These are phyloP conservation scores for Montipora capitata DNA, from an alignment of 92 coral and sea anemone genomes.

Conservation along the genomic window DNA sequence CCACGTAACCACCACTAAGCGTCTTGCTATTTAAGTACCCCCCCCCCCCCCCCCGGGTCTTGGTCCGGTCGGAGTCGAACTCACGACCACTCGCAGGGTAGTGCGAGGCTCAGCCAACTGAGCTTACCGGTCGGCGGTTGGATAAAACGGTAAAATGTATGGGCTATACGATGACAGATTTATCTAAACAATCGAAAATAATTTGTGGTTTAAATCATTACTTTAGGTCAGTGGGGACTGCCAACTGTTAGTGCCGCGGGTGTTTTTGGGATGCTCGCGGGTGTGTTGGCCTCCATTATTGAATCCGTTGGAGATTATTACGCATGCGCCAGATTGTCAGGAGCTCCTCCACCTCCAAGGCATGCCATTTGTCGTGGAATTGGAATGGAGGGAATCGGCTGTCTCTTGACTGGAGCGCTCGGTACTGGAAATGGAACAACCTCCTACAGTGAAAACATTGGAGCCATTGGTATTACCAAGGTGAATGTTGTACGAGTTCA, in stretches of 20 bases:
- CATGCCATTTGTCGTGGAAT: constrained; percentile 95
- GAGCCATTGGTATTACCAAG: constrained; percentile 95
- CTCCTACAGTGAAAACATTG: constrained; percentile 93
- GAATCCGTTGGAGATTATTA: constrained; percentile 99
- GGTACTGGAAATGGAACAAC: constrained; percentile 95
- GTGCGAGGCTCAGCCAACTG: no score
- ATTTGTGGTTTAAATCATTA: not conserved
- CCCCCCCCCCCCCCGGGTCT: no score
- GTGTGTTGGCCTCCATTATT: constrained; percentile 91
- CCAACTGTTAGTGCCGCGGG: constrained; percentile 97
- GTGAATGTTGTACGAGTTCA: constrained; percentile 4
- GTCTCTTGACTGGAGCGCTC: constrained; percentile 86
- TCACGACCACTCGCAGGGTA: no score
- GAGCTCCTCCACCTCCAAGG: constrained; percentile 98
- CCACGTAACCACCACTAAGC: no score
- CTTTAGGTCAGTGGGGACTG: constrained; percentile 95
- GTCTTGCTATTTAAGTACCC: no score
- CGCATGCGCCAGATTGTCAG: constrained; percentile 97
- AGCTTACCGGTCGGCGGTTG: no score
- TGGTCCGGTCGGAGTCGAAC: no score
- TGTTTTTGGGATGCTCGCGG: constrained; percentile 98
- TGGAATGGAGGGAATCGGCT: constrained; percentile 91
- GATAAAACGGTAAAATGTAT: no score
- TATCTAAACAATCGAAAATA: no score
- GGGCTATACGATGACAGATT: no score